Base-by-base conservation (phyloP, 2,113 vertebrate species). In the Emydura subglobosa region DNA sequence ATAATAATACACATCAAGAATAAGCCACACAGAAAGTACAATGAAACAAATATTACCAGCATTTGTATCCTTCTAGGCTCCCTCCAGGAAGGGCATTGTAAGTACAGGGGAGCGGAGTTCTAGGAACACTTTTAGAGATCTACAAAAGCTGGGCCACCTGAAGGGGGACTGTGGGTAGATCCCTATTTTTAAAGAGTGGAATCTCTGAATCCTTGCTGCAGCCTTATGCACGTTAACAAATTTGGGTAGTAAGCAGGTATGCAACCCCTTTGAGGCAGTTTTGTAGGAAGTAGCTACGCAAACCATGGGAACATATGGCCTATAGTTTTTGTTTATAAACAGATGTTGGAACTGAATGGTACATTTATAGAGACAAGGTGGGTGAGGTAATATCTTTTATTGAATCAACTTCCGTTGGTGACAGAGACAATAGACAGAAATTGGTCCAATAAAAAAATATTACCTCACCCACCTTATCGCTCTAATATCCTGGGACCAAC, bases 221-320 rank as follows among this genome's bases (percentile, higher is more conserved):
- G 54, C 39, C 80, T 24, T 39, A n/a, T 17, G 4, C 17, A 21
- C 17, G 2, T 68, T n/a, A 68, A 19, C 65, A 22, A 22, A 72
- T 39, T 39, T 72, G 72, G 0, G 3, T 0, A 9, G 24, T 80
- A n/a, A 50, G 10, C 7, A 47, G 19, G 4, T 16, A 51, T 84
- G 61, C 25, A 88, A 61, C 50, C 49, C 55, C 0, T 3, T 11
- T 14, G 3, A 31, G 29, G n/a, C 57, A 12, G 34, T 12, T 72
- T 10, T 76, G 50, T 10, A 61, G 27, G 65, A 0, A 0, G 11
- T 10, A 50, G 74, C 39, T 74, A 82, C 0, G 0, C 31, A 86
- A 88, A 49, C 25, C 25, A 57, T 2, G 24, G 24, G 11, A 83
- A 74, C 86, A 89, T 14, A 24, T 87, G 82, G 13, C 2, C 13